Conservation (phyloP, 2,113 vertebrate genomes). For the Cinclus mexicanus region DNA sequence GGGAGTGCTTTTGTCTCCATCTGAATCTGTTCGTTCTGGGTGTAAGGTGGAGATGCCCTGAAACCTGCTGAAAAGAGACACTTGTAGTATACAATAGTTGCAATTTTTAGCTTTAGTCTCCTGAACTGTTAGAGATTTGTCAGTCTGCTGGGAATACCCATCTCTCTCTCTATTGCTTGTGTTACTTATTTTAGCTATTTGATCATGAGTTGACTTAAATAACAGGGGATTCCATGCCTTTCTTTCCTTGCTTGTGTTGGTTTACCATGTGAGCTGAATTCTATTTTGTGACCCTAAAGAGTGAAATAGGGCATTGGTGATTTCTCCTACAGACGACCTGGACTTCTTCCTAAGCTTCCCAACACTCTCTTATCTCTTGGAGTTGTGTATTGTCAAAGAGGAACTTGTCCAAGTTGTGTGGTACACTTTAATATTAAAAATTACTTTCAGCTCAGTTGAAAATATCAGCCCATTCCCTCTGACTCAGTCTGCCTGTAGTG, state of each 20-base stretch:
- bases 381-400: not conserved
- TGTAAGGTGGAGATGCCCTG: fast-evolving
- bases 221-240: not conserved
- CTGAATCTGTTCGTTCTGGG: not conserved
- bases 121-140: not conserved
- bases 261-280: not conserved
- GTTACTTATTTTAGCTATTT: not conserved
- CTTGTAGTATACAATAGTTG: not conserved
- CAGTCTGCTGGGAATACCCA: not conserved
- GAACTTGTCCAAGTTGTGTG: not conserved
- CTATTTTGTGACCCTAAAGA: not conserved
- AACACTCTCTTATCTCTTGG: not conserved
- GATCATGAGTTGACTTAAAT: not conserved
- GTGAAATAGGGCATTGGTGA: not conserved
- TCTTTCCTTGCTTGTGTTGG: not conserved
- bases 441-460: not conserved
- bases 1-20: not conserved
- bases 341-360: not conserved
- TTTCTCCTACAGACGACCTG: not conserved
- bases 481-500: not conserved
- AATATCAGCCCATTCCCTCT: not conserved
- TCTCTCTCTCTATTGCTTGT: not conserved
- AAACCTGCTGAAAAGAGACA: not conserved
- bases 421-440: not conserved
- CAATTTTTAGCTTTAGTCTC: not conserved